Evolutionary conservation across 2,113 vertebrate genomes (phyloP), one percentile per base, ranked within the genome.

Genomic region (Channa maculata): DNA sequence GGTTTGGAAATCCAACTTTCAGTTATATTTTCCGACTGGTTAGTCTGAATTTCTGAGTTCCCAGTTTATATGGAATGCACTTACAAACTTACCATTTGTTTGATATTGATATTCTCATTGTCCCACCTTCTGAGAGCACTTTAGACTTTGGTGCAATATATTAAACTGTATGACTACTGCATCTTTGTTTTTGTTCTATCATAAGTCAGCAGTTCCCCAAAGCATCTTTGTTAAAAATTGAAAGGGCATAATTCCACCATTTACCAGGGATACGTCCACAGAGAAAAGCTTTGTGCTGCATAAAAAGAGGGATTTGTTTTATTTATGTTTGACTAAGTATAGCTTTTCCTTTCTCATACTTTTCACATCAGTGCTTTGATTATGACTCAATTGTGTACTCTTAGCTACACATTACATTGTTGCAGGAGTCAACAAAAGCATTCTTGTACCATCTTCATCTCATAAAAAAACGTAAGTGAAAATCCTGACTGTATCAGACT

Each of bases 401-500:
- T 24, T 24, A 24, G 24, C 24, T 24, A 24, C 24, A 24, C 24
- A 24, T 24, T 24, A 24, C 38, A 37, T 14, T 51, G 11, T 45
- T 1, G 36, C 12, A n/a, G 61, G 8, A 48, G 54, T 75, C 43
- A 54, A 74, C 46, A 52, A 13, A 43, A 1, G 24, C 5, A 48
- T 45, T 15, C 52, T 46, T 54, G 37, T 15, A 38, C 12, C 43
- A 39, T 45, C 37, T 33, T 38, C 4, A 9, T 33, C 53, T 75
- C 5, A 10, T 45, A n/a, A 54, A 24, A 3, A 71, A 54, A 74
- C 34, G 62, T 0, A 58, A 60, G 34, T 5, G 5, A 8, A 15
- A 70, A 37, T n/a, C 38, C 45, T 10, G n/a, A 57, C 5, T 49
- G 3, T 13, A 36, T 55, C 73, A 49, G 52, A 86, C 75, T 80